Base-by-base conservation (phyloP, 64 coral and sea anemone species). In the Montipora efflorescens region DNA sequence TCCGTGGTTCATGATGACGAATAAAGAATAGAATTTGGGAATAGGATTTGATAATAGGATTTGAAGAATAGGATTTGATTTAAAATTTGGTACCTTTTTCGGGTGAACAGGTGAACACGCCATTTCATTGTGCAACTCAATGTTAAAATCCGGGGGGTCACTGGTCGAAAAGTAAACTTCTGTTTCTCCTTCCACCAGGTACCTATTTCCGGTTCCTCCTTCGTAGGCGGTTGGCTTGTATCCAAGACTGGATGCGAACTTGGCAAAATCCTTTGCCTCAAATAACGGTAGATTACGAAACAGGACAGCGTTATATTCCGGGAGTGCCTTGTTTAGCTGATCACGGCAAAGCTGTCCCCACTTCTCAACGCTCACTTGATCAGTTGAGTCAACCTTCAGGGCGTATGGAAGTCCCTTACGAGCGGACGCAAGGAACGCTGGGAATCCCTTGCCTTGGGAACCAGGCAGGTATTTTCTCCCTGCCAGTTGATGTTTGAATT, bases 101-200 rank as follows among this genome's bases (percentile, higher is more conserved):
- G 97, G 97, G 52, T 95, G 73, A 4, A 88, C 79, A 4, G 91
- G 83, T 44, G 94, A 94, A 70, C 94, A 98, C 18, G 91, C 91
- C 97, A 98, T 98, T 59, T 98, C 97, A 46, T 98, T 98, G 19
- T 98, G 97, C n/a, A 95, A 76, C 74, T 98, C 97, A 47, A 94
- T 95, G 51, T 47, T 94, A 72, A 78, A 93, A 59, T 74, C 85
- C 67, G 82, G 79, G 19, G 94, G 87, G 43, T 98, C 97, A 7
- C 90, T 67, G 5, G 97, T 93, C 2, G 94, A 95, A 67, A 84
- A 88, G 68, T 83, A 93, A 3, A 98, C 86, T 55, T 71, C 89
- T 4, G 44, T 76, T 46, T 93, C 36, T 10, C 15, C 92, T 51
- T 80, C 74, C 19, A 87, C 88, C 11, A 75, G 58, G 21, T 71